Conservation (phyloP, 2,888 invertebrate genomes). For the Melanargia galathea region DNA sequence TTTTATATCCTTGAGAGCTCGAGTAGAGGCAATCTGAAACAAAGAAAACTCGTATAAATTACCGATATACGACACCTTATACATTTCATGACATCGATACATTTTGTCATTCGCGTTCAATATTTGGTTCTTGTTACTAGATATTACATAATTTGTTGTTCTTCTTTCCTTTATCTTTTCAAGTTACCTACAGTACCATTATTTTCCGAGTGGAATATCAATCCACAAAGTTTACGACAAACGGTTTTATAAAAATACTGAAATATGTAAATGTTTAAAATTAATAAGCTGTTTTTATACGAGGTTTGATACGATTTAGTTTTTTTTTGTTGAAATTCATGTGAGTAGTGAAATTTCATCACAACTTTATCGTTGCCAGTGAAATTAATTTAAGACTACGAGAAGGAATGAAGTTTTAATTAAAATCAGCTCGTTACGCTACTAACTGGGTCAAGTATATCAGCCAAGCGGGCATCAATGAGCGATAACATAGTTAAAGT, state of each 20-base stretch:
- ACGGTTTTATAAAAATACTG: too few relatives aligned
- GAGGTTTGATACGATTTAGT: too few relatives aligned
- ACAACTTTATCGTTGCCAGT: slow-evolving; percentile 1
- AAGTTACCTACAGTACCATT: too few relatives aligned
- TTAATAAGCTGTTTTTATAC: too few relatives aligned
- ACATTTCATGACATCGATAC: neutral
- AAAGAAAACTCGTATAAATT: slow-evolving; percentile 48
- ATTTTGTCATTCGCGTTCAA: neutral
- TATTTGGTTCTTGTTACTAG: neutral
- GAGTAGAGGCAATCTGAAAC: slow-evolving; percentile 57
- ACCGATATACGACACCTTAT: neutral
- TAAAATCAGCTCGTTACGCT: neutral
- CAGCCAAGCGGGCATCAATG: slow-evolving; percentile 3
- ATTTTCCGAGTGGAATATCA: too few relatives aligned
- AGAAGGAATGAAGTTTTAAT: slow-evolving; percentile 3
- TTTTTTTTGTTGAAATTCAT: neutral
- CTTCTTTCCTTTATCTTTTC: too few relatives aligned
- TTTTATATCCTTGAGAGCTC: slow-evolving; percentile 43
- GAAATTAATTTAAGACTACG: neutral
- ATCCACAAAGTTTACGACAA: too few relatives aligned
- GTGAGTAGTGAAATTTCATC: neutral
- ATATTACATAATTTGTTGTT: too few relatives aligned
- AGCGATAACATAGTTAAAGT: slow-evolving; percentile 2
- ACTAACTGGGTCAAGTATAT: slow-evolving; percentile 9
- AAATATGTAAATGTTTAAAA: too few relatives aligned